Evolutionary conservation across 2,888 invertebrate genomes (phyloP).

Genomic region (Drosophila rubida): DNA sequence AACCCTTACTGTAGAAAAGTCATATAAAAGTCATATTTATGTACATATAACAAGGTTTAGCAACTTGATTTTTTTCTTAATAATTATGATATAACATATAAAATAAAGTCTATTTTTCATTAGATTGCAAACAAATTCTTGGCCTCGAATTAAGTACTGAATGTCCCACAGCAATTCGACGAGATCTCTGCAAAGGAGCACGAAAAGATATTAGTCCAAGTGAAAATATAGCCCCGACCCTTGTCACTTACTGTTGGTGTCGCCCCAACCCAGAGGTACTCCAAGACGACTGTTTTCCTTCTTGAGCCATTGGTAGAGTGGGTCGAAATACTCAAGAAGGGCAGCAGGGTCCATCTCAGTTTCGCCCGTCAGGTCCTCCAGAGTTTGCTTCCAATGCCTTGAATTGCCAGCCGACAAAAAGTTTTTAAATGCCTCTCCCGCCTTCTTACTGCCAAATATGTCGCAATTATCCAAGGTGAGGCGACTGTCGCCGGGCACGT

Average conservation of each 20-base stretch:
- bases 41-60: neutral
- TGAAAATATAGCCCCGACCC: neutral
- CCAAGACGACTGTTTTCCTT: slow-evolving; percentile 89
- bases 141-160: slow-evolving; percentile 55
- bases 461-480: slow-evolving; percentile 89
- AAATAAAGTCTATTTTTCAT: neutral
- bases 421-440: slow-evolving; percentile 90
- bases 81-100: slow-evolving; percentile 5
- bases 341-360: slow-evolving; percentile 91
- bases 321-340: slow-evolving; percentile 92
- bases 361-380: slow-evolving; percentile 92
- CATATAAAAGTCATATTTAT: neutral
- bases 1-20: neutral
- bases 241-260: slow-evolving; percentile 78
- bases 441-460: slow-evolving; percentile 92
- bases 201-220: neutral
- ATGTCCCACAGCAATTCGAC: slow-evolving; percentile 62
- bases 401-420: slow-evolving; percentile 90
- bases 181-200: slow-evolving; percentile 69
- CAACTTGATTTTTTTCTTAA: neutral
- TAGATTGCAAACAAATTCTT: neutral
- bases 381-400: slow-evolving; percentile 91
- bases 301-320: slow-evolving; percentile 90
- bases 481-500: slow-evolving; percentile 86
- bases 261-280: slow-evolving; percentile 88